A percentile compares a stretch with the other conserved stretches of the same genome.
Evolutionary conservation across 1,140 invertebrate genomes (phyloP).

Genomic region (Leptopilina boulardi): DNA sequence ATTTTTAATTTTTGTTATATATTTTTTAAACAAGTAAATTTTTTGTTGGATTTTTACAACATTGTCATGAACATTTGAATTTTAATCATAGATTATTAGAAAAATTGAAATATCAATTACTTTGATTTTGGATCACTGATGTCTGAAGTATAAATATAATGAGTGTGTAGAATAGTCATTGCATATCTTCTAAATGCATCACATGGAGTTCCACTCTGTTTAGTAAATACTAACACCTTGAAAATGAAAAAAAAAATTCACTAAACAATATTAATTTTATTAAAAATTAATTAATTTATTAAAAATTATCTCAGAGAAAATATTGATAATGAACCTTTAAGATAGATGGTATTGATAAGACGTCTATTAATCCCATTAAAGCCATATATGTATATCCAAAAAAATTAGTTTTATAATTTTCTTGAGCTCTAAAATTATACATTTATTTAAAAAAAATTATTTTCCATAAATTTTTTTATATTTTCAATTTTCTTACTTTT

Average conservation of each 20-base stretch:
- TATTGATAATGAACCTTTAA: too few relatives aligned
- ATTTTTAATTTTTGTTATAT: conserved; percentile 2
- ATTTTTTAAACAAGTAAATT: background rate
- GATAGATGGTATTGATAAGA: conserved; percentile 81
- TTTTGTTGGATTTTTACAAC: too few relatives aligned
- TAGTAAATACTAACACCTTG: conserved; percentile 79
- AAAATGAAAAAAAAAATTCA: too few relatives aligned
- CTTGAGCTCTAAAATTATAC: conserved; percentile 78
- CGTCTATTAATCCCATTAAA: conserved; percentile 79
- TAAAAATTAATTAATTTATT: conserved; percentile 2
- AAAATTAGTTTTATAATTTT: conserved; percentile 79
- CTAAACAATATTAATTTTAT: conserved; percentile 10
- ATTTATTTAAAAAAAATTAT: background rate
- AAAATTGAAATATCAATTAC: conserved; percentile 63
- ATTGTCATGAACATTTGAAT: too few relatives aligned
- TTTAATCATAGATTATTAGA: too few relatives aligned
- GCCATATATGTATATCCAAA: conserved; percentile 77
- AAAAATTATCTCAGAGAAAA: too few relatives aligned
- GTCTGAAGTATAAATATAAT: conserved; percentile 81
- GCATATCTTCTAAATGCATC: conserved; percentile 85
- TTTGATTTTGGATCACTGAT: conserved; percentile 73
- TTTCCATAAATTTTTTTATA: too few relatives aligned
- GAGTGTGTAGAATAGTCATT: conserved; percentile 78
- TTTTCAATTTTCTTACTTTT: conserved; percentile 52
- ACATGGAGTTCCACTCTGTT: conserved; percentile 77